These are phyloP conservation scores for Asarcornis scutulata DNA, from an alignment of 2,113 vertebrate species.

Conservation along the genomic window DNA sequence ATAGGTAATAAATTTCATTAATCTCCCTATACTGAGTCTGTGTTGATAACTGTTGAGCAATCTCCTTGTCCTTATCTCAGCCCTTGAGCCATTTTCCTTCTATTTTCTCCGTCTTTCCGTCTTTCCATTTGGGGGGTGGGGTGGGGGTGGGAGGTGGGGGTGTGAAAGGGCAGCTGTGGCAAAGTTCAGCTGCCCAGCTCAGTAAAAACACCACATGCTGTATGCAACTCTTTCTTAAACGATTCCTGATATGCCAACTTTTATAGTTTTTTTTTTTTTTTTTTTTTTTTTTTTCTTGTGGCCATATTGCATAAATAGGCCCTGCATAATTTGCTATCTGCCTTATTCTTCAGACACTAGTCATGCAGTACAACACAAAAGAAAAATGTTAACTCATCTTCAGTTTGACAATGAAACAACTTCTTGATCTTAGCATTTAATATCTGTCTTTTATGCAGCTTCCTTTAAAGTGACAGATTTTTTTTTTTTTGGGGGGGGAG, in stretches of 20 bases:
- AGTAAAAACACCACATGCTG: no score
- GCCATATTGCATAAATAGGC: neutral
- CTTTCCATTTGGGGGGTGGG: no score
- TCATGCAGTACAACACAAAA: neutral
- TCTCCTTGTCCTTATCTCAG: no score
- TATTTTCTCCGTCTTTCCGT: no score
- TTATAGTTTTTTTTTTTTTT: rapidly evolving
- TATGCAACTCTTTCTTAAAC: neutral
- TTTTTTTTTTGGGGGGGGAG: neutral
- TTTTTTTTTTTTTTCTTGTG: neutral
- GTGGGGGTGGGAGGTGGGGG: no score
- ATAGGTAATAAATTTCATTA: no score
- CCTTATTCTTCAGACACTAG: neutral
- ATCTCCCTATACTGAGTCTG: no score
- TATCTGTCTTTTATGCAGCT: neutral
- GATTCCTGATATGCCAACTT: neutral
- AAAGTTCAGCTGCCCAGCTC: no score
- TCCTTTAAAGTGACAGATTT: neutral
- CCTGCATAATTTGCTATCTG: neutral
- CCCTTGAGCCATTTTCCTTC: no score
- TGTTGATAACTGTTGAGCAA: no score
- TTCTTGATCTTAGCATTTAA: neutral
- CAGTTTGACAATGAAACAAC: neutral
- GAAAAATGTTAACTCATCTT: neutral
- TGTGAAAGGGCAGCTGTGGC: no score